Evolutionary conservation across 2,113 vertebrate species (phyloP).

Genomic region (Silurus glanis): DNA sequence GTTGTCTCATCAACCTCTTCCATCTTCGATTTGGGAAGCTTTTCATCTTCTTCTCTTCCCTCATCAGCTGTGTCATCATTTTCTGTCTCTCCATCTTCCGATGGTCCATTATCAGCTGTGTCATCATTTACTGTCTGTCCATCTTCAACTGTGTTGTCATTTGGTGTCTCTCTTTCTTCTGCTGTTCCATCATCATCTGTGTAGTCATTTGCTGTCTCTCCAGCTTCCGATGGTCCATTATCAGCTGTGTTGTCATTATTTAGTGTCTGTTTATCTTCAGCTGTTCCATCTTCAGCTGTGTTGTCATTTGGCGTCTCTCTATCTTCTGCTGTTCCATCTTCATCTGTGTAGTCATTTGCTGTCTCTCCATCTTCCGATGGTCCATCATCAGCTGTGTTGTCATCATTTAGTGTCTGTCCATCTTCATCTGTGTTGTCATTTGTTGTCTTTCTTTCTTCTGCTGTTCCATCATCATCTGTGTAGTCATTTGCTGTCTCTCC

Average conservation of each 20-base stretch:
- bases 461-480: too few species aligned
- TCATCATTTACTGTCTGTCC: constrained; percentile 15
- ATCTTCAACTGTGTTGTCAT: background rate
- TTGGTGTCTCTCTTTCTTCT: too few species aligned
- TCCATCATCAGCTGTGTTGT: background rate
- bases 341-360: background rate
- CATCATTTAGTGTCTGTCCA: constrained; percentile 19
- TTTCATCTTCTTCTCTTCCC: constrained; percentile 21
- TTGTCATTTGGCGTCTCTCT: background rate
- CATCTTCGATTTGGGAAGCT: background rate
- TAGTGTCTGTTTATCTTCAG: background rate
- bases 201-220: constrained; percentile 22
- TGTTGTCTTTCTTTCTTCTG: too few species aligned
- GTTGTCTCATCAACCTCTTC: constrained; percentile 8
- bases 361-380: background rate
- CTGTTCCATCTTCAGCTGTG: constrained; percentile 32
- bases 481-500: too few species aligned
- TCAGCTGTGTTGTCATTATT: background rate
- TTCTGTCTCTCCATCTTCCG: constrained; percentile 16
- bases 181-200: background rate
- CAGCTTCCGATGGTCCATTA: background rate
- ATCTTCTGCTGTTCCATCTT: constrained; percentile 17
- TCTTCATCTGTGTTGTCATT: background rate
- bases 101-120: background rate
- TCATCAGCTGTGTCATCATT: constrained; percentile 14